These are phyloP conservation scores for Dendrocincla fuliginosa DNA, from an alignment of 2,797 vertebrate species.

Conservation along the genomic window DNA sequence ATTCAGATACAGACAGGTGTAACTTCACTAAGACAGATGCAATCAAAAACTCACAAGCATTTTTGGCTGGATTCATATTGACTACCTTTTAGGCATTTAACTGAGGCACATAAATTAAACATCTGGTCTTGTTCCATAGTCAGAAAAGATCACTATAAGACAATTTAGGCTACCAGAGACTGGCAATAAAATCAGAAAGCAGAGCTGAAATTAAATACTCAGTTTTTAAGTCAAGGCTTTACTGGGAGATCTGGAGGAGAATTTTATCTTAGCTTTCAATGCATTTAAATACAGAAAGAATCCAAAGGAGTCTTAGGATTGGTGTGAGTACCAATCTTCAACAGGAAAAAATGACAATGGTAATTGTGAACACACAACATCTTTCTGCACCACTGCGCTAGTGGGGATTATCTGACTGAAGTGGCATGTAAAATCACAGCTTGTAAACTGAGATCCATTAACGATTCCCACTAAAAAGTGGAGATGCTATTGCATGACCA, in stretches of 20 bases:
- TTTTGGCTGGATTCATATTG: background rate
- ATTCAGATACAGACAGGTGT: conserved; percentile 9
- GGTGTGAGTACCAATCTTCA: background rate
- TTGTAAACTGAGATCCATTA: background rate
- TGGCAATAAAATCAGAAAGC: background rate
- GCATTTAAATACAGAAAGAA: background rate
- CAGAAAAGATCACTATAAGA: background rate
- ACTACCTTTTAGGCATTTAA: background rate
- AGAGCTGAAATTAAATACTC: background rate
- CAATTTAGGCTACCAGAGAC: background rate
- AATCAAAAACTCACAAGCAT: background rate
- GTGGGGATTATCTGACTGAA: background rate
- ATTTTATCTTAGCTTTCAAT: background rate
- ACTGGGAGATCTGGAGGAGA: background rate
- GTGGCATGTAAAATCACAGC: background rate
- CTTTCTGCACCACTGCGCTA: background rate
- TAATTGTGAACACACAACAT: background rate
- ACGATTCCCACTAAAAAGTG: background rate
- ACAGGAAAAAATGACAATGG: background rate
- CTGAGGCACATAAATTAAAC: background rate
- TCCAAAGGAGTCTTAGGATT: background rate
- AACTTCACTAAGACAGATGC: background rate
- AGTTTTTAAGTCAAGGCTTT: background rate
- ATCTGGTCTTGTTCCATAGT: background rate
- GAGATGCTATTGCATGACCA: background rate